Evolutionary conservation across 1,140 invertebrate species (phyloP), one percentile per base, ranked within the genome.

Genomic region (Rhagoletis pomonella): DNA sequence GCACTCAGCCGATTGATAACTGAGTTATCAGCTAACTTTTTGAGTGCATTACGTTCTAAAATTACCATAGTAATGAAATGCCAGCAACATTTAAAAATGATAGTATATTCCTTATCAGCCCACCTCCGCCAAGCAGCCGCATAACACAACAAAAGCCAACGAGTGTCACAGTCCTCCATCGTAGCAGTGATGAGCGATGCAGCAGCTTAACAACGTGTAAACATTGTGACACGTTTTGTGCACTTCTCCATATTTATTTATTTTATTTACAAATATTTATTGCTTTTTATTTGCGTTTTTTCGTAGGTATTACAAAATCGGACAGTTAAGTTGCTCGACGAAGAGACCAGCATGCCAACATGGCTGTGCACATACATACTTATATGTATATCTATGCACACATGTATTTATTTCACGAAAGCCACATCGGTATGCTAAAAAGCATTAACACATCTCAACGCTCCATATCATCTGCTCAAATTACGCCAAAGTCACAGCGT

Each of bases 391-490:
- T 65, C 10, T 69, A n/a, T n/a, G 9, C 73, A 81, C 29, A 55
- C 44, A 19, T 81, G 17, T 81, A 55, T 81, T 9, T 55, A 9
- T 55, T 4, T 4, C 50, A 6, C 50, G 50, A 55, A 81, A 50
- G 47, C 73, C 50, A 29, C 73, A 81, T 81, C 42, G 4, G 73
- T 81, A 81, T 81, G 73, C 73, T 81, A 81, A 81, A 81, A 81
- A 81, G 67, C 47, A 81, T 81, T 81, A 81, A 81, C 73, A 81
- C 73, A 81, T 81, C 73, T 81, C 47, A 81, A 55, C 73, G 73
- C 73, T 81, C 73, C 73, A 81, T 81, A 55, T 81, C 73, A 81
- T 81, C 73, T 55, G 73, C 73, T 81, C n/a, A 81, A 81, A 81
- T 81, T 81, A 81, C 73, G 73, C 44, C 73, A 81, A 9, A 81